Evolutionary conservation across 1,140 invertebrate genomes (phyloP).

Genomic region (Andrena cerasifolii): DNA sequence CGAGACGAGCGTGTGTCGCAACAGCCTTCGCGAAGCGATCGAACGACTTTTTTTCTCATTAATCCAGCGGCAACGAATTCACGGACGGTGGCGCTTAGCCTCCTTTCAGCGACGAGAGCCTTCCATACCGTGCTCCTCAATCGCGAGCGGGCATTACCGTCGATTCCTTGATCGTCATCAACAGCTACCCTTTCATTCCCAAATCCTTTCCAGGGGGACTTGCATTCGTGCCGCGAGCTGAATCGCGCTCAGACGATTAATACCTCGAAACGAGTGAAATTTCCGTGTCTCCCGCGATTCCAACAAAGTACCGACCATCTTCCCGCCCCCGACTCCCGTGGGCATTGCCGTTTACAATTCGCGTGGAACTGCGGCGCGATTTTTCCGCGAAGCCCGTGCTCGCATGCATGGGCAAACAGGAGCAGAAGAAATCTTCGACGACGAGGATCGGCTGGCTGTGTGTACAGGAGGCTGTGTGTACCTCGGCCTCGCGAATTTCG

Average conservation of each 20-base stretch:
- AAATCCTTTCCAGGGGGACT: too few relatives aligned
- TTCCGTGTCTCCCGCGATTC: not conserved
- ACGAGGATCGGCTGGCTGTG: conserved; percentile 15
- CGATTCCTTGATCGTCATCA: conserved; percentile 16
- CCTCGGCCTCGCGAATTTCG: conserved; percentile 39
- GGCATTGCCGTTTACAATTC: conserved; percentile 38
- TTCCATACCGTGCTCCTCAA: conserved; percentile 25
- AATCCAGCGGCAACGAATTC: conserved; percentile 59
- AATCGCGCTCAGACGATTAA: conserved; percentile 15
- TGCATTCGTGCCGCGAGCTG: not conserved
- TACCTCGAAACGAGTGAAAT: conserved; percentile 24
- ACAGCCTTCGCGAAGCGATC: conserved; percentile 53
- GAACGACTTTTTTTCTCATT: conserved; percentile 55
- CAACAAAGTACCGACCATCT: conserved; percentile 24
- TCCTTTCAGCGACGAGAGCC: conserved; percentile 58
- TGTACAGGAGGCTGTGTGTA: conserved; percentile 29
- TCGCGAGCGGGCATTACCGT: too few relatives aligned
- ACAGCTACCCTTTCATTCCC: too few relatives aligned
- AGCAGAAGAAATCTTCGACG: conserved; percentile 25
- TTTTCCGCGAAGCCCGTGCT: conserved; percentile 37
- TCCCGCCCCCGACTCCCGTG: conserved; percentile 1
- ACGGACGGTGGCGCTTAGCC: conserved; percentile 65
- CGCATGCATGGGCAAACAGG: conserved; percentile 45
- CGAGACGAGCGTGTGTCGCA: conserved; percentile 22
- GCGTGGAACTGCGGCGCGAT: conserved; percentile 34